Evolutionary conservation across 2,113 vertebrate species (phyloP), one percentile per base, ranked within the genome.

Genomic region (Corythornis cristatus): DNA sequence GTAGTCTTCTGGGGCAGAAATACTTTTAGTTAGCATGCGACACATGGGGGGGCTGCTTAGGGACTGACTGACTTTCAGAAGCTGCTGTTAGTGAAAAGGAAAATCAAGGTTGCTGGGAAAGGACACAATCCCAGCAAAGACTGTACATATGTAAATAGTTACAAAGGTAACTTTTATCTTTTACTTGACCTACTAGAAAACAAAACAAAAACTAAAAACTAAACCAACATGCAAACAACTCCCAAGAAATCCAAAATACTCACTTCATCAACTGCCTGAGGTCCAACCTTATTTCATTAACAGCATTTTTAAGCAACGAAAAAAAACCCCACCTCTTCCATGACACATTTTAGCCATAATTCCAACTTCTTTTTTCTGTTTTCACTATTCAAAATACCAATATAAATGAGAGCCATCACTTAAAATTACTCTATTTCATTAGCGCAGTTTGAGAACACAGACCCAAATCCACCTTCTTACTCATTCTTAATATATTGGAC

Each of bases 131-230:
- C 4, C 31, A 43, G 8, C 8, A 61, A 58, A 46, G 6, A 18
- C 21, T 15, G 16, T 13, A 29, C 2, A 4, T 5, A 37, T 16
- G 5, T 33, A 11, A 54, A 22, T 9, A 64, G 51, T 56, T 48
- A 60, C 29, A 45, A 33, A 70, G 5, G 26, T 48, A 80, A 77
- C 4, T 65, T 66, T 22, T 21, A 60, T 21, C 17, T 76, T 42
- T 42, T 57, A 54, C 5, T 80, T 31, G 22, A 19, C 2, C 13
- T 42, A 11, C 11, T 0, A 0, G 3, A 2, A 7, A 13, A 65
- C 51, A 22, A n/a, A 29, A 11, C 14, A 4, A 46, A 46, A 46
- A 10, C 8, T 20, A 50, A 50, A 17, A 37, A 15, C 6, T 11
- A 25, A 22, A 5, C 7, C 9, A 51, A 10, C 16, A 22, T 9